Evolutionary conservation across 2,113 vertebrate species (phyloP).

Genomic region (Rattus rattus): DNA sequence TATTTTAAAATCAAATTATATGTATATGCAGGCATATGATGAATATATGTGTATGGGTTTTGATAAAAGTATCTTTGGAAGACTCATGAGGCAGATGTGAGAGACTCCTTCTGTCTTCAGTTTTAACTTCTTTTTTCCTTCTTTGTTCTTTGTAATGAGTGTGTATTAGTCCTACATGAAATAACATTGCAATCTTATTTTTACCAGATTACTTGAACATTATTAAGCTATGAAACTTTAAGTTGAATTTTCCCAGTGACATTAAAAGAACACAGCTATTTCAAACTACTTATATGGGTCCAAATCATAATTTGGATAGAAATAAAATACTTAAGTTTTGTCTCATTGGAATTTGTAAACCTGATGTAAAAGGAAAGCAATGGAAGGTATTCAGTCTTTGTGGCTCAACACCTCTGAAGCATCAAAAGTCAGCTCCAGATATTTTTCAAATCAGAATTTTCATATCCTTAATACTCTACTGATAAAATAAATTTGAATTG

Average conservation of each 20-base stretch:
- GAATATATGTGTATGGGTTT: background rate
- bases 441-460: background rate
- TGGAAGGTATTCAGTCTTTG: background rate
- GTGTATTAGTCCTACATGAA: background rate
- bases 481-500: background rate
- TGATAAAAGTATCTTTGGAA: background rate
- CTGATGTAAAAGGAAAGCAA: background rate
- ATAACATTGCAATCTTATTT: background rate
- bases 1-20: background rate
- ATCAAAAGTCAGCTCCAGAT: background rate
- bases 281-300: background rate
- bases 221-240: background rate
- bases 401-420: background rate
- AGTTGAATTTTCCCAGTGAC: slow-evolving; percentile 8
- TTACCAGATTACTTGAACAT: background rate
- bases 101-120: too few species aligned
- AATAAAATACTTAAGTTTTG: background rate
- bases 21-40: background rate
- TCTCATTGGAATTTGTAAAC: background rate
- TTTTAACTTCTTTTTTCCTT: background rate
- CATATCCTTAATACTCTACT: background rate
- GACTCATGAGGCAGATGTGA: background rate
- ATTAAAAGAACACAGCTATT: background rate
- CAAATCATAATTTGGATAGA: background rate
- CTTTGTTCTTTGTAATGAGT: background rate